Evolutionary conservation across 2,113 vertebrate species (phyloP).

Genomic region (Odontophorus gujanensis): DNA sequence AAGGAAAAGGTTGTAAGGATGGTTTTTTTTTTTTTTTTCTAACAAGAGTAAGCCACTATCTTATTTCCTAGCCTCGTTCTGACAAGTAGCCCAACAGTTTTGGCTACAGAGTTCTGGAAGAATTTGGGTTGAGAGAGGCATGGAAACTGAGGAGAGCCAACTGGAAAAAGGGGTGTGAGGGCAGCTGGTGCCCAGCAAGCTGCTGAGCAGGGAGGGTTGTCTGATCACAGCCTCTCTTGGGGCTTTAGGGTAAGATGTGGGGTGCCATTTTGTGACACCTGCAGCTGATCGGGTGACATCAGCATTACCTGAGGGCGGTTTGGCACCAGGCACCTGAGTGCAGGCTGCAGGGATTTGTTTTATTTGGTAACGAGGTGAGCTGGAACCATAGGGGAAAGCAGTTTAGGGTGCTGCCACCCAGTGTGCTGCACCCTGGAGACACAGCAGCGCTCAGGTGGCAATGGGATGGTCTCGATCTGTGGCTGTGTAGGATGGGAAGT

Average conservation of each 20-base stretch:
- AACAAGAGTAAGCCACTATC: not conserved
- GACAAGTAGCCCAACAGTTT: not conserved
- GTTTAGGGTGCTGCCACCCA: not conserved
- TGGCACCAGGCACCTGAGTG: not conserved
- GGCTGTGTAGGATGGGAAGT: not conserved
- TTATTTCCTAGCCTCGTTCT: constrained; percentile 31
- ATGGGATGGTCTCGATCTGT: accelerated
- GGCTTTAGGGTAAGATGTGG: constrained; percentile 7
- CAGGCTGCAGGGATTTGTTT: not conserved
- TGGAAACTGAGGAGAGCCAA: constrained; percentile 34
- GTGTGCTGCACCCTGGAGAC: no score
- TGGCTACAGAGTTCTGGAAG: constrained; percentile 7
- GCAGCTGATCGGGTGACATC: not conserved
- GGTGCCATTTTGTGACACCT: not conserved
- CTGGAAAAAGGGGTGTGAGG: not conserved
- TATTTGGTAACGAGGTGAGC: not conserved
- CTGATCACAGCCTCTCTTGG: not conserved
- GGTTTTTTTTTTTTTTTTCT: not conserved
- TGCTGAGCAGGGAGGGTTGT: not conserved
- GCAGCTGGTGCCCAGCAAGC: not conserved
- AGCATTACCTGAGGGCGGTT: not conserved
- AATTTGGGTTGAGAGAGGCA: not conserved
- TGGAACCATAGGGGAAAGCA: not conserved
- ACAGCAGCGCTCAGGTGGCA: not conserved
- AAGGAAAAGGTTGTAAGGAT: constrained; percentile 36